Evolutionary conservation across 2,888 invertebrate genomes (phyloP), one percentile per base, ranked within the genome.

Genomic region (Gymnoscelis rufifasciata): DNA sequence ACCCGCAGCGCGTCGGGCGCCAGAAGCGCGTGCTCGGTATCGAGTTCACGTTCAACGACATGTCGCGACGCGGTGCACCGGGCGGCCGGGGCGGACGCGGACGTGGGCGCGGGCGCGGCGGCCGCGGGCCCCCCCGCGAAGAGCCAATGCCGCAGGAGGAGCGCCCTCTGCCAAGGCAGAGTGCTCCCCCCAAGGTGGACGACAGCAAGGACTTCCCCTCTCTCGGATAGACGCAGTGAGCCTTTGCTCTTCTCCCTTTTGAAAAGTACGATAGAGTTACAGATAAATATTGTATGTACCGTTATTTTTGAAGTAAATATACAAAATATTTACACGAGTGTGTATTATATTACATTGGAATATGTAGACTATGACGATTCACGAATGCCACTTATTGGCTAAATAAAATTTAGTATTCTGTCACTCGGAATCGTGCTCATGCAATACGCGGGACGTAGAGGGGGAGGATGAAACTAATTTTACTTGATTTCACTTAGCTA

Each of bases 161-260:
- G 74, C 83, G 83, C 60, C 71, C 78, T 15, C 60, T 52, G 50
- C 70, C 71, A 53, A 76, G 79, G 51, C 66, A 65, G 53, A 75
- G 67, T 24, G 76, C 88, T 51, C 93, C 93, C 61, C 96, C 97
- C 12, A 96, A 97, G 83, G 96, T 98, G 59, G 97, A 97, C 78
- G 97, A 97, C 88, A 97, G 96, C 90, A 94, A 94, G 83, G 97
- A 97, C 88, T 97, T 98, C 89, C 97, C 97, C 64, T 95, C 96
- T 76, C 92, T 97, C 79, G 95, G 95, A 83, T 95, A 94, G 78
- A 78, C 72, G 62, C 71, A 67, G 74, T 75, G 81, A 80, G 83
- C 78, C 70, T 60, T 68, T 54, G 71, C 73, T 80, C 78, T 74
- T 71, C 83, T 83, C 82, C 86, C 78, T 75, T 83, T 83, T 67